Conservation (phyloP, 2,888 invertebrate species). For the Patella ulyssiponensis region DNA sequence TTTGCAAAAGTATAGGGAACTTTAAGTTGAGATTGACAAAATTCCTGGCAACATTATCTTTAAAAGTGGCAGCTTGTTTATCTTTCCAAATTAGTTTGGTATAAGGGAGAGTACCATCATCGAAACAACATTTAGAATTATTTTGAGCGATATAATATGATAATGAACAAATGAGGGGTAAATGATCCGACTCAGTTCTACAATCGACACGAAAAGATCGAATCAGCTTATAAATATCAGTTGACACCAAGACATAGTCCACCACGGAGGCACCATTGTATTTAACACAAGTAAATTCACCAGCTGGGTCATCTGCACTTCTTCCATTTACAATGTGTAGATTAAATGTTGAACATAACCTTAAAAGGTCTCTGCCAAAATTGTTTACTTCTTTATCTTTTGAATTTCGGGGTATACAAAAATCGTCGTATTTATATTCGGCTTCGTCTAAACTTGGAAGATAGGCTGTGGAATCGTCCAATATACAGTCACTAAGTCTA, state of each 20-base stretch:
- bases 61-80: too few species aligned
- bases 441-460: not conserved
- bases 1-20: not conserved
- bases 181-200: not conserved
- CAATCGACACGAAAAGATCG: not conserved
- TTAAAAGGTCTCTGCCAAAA: conserved; percentile 1
- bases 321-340: conserved; percentile 5
- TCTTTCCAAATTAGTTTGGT: too few species aligned
- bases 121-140: not conserved
- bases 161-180: not conserved
- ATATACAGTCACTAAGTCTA: not conserved
- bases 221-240: not conserved
- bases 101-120: too few species aligned
- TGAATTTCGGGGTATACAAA: not conserved
- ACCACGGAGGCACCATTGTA: conserved; percentile 6
- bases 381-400: conserved; percentile 1
- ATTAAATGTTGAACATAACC: conserved; percentile 5
- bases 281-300: not conserved
- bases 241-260: not conserved
- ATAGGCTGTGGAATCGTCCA: not conserved
- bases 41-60: too few species aligned
- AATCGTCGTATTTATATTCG: not conserved
- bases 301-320: not conserved
- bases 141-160: not conserved
- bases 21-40: not conserved